These are phyloP conservation scores for Apotomis betuletana DNA, from an alignment of 2,888 invertebrate species.

Conservation along the genomic window DNA sequence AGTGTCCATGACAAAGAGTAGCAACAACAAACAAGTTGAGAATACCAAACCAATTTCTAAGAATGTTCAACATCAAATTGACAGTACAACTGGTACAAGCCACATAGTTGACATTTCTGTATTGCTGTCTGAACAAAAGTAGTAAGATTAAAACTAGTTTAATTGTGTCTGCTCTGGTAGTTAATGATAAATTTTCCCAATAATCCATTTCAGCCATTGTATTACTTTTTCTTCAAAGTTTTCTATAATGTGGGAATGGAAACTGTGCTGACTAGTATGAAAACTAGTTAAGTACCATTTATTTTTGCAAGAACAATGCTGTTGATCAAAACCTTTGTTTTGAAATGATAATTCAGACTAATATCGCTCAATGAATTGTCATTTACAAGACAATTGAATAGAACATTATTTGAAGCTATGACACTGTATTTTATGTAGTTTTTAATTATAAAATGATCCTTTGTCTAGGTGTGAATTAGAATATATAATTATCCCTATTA, in stretches of 20 bases:
- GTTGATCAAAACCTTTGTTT: conserved; percentile 33
- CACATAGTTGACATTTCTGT: not conserved
- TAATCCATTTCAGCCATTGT: conserved; percentile 43
- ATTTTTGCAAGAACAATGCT: conserved; percentile 26
- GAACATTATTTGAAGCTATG: not conserved
- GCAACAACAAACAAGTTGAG: too few relatives aligned
- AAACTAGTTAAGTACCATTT: conserved; percentile 24
- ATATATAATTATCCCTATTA: too few relatives aligned
- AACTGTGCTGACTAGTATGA: conserved; percentile 48
- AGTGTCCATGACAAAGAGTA: too few relatives aligned
- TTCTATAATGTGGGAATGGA: conserved; percentile 60
- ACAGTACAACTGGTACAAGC: too few relatives aligned
- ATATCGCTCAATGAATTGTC: conserved; percentile 1
- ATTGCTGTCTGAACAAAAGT: not conserved
- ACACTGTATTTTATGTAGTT: conserved; percentile 1
- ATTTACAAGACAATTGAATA: conserved; percentile 13
- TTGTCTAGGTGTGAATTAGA: not conserved
- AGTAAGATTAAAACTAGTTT: conserved; percentile 3
- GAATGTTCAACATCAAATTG: too few relatives aligned
- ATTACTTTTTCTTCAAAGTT: conserved; percentile 42
- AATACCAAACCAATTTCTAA: too few relatives aligned
- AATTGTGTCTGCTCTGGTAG: not conserved
- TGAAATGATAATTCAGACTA: conserved; percentile 19
- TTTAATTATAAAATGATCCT: not conserved
- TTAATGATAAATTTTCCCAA: conserved; percentile 40